Conservation (phyloP, 2,113 vertebrate genomes). For the Meriones unguiculatus region DNA sequence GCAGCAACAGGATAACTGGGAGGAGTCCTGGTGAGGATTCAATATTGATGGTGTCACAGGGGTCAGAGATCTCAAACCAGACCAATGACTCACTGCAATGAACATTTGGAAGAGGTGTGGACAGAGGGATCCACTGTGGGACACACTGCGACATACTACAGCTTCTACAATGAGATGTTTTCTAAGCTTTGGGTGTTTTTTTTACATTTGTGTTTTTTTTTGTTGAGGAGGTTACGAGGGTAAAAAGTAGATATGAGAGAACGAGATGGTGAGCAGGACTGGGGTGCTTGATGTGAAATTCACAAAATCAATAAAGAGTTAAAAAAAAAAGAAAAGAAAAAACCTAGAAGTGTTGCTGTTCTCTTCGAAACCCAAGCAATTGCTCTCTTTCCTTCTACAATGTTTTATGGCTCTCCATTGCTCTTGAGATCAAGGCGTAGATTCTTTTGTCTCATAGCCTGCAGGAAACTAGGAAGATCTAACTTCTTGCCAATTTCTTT, state of each 20-base stretch:
- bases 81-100: background rate
- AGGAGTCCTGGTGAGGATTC: background rate
- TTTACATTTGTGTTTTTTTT: background rate
- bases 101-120: background rate
- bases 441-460: slow-evolving; percentile 14
- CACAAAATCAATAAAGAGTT: background rate
- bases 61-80: background rate
- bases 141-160: background rate
- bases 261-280: background rate
- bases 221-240: background rate
- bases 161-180: background rate
- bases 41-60: background rate
- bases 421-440: slow-evolving; percentile 39
- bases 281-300: background rate
- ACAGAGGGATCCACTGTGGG: background rate
- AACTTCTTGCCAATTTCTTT: slow-evolving; percentile 18
- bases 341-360: slow-evolving; percentile 56
- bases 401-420: background rate
- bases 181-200: background rate
- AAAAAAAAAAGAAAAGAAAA: background rate
- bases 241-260: background rate
- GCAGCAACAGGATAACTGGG: background rate
- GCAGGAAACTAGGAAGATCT: background rate
- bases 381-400: slow-evolving; percentile 49
- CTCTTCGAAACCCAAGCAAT: slow-evolving; percentile 12